Percentiles rank a stretch among this genome's conserved stretches.
phyloP scores from a whole-genome alignment of 2,797 vertebrate species.

The Phoebastria nigripes region DNA sequence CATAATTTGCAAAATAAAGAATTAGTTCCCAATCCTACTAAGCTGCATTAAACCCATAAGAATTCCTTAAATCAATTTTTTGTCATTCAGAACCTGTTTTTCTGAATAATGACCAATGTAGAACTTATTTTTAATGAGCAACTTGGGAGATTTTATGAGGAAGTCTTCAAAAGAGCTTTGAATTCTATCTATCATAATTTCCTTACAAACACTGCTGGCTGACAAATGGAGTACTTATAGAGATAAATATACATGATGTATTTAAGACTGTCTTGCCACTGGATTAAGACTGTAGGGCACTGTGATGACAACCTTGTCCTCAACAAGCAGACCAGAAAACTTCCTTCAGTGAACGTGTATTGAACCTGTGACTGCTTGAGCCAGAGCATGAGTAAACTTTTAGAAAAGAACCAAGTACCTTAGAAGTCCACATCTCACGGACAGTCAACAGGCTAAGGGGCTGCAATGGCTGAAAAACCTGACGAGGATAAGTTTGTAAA shows the following conservation, averaged over 20 bases:
- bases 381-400: neutral
- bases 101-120: neutral
- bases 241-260: neutral
- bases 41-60: neutral
- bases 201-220: neutral
- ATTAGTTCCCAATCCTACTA: neutral
- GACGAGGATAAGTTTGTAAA: neutral
- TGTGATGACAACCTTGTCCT: neutral
- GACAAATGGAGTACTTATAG: neutral
- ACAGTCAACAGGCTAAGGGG: neutral
- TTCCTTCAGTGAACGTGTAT: neutral
- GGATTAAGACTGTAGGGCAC: neutral
- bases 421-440: neutral
- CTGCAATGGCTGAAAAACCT: neutral
- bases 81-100: neutral
- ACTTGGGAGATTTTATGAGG: neutral
- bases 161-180: neutral
- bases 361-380: neutral
- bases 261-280: neutral
- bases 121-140: neutral
- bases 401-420: neutral
- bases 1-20: neutral
- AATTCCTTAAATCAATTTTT: neutral
- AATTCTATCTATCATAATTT: neutral
- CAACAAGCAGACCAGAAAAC: neutral